Conservation (phyloP, 2,888 invertebrate species). For the Drosophila mayaguana region DNA sequence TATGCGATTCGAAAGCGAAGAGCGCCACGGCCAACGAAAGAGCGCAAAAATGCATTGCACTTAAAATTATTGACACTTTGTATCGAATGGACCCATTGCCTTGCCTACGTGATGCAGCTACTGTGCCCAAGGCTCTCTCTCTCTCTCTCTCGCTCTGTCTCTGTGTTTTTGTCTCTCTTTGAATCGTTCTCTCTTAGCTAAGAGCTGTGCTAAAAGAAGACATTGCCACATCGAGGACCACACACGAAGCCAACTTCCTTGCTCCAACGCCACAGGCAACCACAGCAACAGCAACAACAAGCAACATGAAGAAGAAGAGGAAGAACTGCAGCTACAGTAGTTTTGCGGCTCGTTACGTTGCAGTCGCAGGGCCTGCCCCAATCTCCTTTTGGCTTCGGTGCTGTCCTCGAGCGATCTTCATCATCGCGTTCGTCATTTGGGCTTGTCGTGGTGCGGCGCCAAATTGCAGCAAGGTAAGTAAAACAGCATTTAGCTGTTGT, state of each 20-base stretch:
- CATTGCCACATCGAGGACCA: slow-evolving; percentile 69
- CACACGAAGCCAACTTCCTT: slow-evolving; percentile 66
- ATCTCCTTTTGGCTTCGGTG: slow-evolving; percentile 5
- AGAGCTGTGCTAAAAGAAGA: slow-evolving; percentile 65
- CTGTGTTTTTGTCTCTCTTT: slow-evolving; percentile 6
- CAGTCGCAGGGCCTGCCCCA: slow-evolving; percentile 21
- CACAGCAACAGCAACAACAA: slow-evolving; percentile 34
- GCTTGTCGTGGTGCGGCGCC: slow-evolving; percentile 68
- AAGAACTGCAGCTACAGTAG: slow-evolving; percentile 59
- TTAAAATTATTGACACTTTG: slow-evolving; percentile 78
- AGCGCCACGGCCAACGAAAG: slow-evolving; percentile 13
- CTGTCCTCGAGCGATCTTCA: slow-evolving; percentile 28
- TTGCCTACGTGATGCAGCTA: slow-evolving; percentile 65
- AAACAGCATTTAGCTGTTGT: slow-evolving; percentile 74
- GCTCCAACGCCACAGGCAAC: slow-evolving; percentile 61
- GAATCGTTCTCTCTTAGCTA: slow-evolving; percentile 28
- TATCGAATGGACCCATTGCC: slow-evolving; percentile 26
- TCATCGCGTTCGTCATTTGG: slow-evolving; percentile 17
- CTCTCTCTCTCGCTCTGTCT: not conserved
- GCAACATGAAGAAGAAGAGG: slow-evolving; percentile 3
- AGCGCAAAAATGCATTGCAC: slow-evolving; percentile 63
- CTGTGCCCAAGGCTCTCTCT: slow-evolving; percentile 35
- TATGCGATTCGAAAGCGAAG: slow-evolving; percentile 72
- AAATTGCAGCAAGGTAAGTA: slow-evolving; percentile 74
- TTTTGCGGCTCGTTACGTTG: slow-evolving; percentile 74